These are phyloP conservation scores for Lumbricus terrestris DNA, from an alignment of 2,888 invertebrate genomes.

Conservation along the genomic window DNA sequence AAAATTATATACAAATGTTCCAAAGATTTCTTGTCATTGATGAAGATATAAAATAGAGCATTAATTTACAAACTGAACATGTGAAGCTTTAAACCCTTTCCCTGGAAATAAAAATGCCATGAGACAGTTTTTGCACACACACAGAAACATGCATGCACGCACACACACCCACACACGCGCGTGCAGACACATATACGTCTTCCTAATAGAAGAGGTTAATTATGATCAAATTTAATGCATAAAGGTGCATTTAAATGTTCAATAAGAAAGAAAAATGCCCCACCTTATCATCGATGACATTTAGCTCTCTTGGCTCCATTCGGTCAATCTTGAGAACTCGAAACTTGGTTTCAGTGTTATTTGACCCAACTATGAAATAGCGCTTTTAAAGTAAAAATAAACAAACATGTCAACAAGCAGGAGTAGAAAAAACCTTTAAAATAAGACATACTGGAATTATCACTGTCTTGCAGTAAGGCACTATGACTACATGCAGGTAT, in stretches of 20 bases:
- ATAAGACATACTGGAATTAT: not conserved
- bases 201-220: too few species aligned
- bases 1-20: not conserved
- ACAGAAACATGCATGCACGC: too few species aligned
- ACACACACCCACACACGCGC: too few species aligned
- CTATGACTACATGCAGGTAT: too few species aligned
- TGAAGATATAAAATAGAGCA: not conserved
- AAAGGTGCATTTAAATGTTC: not conserved
- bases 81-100: too few species aligned
- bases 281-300: constrained; percentile 76
- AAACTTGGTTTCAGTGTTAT: constrained; percentile 86
- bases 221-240: too few species aligned
- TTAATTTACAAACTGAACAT: not conserved
- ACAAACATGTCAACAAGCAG: not conserved
- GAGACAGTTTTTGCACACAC: too few species aligned
- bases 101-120: too few species aligned
- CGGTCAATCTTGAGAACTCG: constrained; percentile 90
- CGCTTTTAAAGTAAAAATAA: constrained; percentile 61
- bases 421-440: not conserved
- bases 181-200: too few species aligned
- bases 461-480: not conserved
- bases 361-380: constrained; percentile 91
- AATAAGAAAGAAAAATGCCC: not conserved
- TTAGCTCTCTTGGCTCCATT: constrained; percentile 76
- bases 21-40: too few species aligned